Percentiles rank a stretch among this genome's conserved stretches.
Evolutionary conservation across 2,888 invertebrate species (phyloP).

Genomic region (Drosophila anomelani): DNA sequence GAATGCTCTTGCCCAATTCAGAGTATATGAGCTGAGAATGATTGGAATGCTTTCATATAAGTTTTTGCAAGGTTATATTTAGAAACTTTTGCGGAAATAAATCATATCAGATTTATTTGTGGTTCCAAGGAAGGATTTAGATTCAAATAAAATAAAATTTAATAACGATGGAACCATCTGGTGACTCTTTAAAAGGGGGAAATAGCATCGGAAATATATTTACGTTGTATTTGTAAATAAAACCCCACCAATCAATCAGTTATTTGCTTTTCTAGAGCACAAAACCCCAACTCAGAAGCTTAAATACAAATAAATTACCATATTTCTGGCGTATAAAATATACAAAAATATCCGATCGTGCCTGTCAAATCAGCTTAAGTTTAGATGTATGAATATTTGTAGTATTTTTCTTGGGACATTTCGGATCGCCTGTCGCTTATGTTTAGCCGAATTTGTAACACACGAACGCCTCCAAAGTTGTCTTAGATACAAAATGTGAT

Average conservation of each 20-base stretch:
- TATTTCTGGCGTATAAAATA: conserved; percentile 14
- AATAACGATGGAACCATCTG: neutral
- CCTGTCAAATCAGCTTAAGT: conserved; percentile 70
- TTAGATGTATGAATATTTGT: conserved; percentile 31
- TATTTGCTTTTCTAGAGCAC: neutral
- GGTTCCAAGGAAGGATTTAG: neutral
- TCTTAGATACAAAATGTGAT: conserved; percentile 70
- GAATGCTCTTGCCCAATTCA: conserved; percentile 38
- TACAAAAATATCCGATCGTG: conserved; percentile 33
- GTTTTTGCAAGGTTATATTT: neutral
- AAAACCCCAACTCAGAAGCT: neutral
- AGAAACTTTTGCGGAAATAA: neutral
- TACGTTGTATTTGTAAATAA: neutral
- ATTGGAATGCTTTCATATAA: conserved; percentile 4
- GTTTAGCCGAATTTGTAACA: conserved; percentile 75
- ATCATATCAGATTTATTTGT: neutral
- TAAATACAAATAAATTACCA: conserved; percentile 8
- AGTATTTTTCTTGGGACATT: conserved; percentile 11
- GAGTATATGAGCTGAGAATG: neutral
- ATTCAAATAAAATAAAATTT: neutral
- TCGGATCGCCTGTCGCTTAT: conserved; percentile 28
- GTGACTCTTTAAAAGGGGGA: neutral
- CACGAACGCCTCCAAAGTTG: conserved; percentile 74
- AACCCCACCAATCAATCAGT: neutral
- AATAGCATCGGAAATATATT: neutral